phyloP scores from a whole-genome alignment of 2,797 vertebrate species.

The Lindbergichthys nudifrons region DNA sequence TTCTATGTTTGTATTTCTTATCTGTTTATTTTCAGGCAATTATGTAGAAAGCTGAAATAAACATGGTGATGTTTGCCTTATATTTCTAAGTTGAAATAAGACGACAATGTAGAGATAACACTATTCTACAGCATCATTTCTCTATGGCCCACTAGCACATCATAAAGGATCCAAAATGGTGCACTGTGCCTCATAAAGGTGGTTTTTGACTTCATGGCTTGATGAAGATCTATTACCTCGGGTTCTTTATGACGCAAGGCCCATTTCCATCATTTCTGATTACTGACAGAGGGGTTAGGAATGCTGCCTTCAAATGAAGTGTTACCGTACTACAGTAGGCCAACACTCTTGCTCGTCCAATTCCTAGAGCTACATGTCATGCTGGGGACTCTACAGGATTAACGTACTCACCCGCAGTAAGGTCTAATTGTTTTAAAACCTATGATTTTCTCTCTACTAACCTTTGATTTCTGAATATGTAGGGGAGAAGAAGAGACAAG shows the following conservation, averaged over 20 bases:
- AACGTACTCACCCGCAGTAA: slow-evolving; percentile 87
- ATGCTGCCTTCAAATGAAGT: slow-evolving; percentile 88
- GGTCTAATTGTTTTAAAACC: slow-evolving; percentile 84
- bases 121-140: slow-evolving; percentile 87
- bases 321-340: slow-evolving; percentile 87
- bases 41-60: slow-evolving; percentile 77
- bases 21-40: slow-evolving; percentile 83
- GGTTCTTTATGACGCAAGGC: slow-evolving; percentile 48
- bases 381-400: slow-evolving; percentile 84
- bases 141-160: slow-evolving; percentile 66
- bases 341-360: slow-evolving; percentile 87
- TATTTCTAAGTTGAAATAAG: slow-evolving; percentile 77
- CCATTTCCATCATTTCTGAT: slow-evolving; percentile 77
- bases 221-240: slow-evolving; percentile 3
- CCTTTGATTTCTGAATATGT: slow-evolving; percentile 89
- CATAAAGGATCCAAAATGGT: slow-evolving; percentile 76
- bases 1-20: slow-evolving; percentile 66
- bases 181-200: slow-evolving; percentile 53
- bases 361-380: slow-evolving; percentile 82
- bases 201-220: slow-evolving; percentile 11
- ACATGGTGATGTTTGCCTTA: slow-evolving; percentile 66
- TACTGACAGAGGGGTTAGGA: slow-evolving; percentile 73
- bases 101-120: slow-evolving; percentile 87
- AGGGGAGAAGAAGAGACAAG: slow-evolving; percentile 88
- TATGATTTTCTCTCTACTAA: slow-evolving; percentile 86